These are phyloP conservation scores for Ceratina australensis DNA, from an alignment of 1,140 invertebrate genomes.

Conservation along the genomic window DNA sequence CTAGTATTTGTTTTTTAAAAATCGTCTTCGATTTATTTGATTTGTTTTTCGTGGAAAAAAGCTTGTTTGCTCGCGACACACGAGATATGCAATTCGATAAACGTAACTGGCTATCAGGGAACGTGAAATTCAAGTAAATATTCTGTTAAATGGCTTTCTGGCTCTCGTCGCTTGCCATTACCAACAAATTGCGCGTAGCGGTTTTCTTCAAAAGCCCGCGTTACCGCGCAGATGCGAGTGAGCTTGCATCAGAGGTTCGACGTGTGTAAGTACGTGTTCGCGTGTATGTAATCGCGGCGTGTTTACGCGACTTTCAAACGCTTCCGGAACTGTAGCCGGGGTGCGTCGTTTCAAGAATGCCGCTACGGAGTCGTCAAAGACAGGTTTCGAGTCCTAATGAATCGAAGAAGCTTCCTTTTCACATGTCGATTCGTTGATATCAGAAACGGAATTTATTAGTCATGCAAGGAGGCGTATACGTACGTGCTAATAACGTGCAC, in stretches of 20 bases:
- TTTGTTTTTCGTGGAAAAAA: too few relatives aligned
- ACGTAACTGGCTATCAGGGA: too few relatives aligned
- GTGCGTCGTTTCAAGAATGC: slow-evolving; percentile 21
- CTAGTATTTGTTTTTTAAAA: too few relatives aligned
- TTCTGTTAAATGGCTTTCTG: neutral
- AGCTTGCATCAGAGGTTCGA: too few relatives aligned
- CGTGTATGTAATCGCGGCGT: neutral
- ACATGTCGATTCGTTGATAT: neutral
- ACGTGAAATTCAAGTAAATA: neutral
- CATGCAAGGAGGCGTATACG: too few relatives aligned
- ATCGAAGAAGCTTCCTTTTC: neutral
- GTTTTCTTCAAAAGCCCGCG: neutral
- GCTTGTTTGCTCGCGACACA: too few relatives aligned
- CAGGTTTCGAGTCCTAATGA: slow-evolving; percentile 18
- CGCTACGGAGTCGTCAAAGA: neutral
- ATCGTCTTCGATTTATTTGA: too few relatives aligned
- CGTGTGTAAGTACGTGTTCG: too few relatives aligned
- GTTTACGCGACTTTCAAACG: neutral
- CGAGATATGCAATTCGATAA: too few relatives aligned
- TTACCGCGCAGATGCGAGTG: neutral
- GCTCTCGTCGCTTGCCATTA: neutral
- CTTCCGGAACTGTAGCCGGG: neutral
- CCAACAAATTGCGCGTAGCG: neutral
- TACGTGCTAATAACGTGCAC: too few relatives aligned
- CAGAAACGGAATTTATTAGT: neutral